Evolutionary conservation across 2,797 vertebrate genomes (phyloP).

Genomic region (Saxicola maurus): DNA sequence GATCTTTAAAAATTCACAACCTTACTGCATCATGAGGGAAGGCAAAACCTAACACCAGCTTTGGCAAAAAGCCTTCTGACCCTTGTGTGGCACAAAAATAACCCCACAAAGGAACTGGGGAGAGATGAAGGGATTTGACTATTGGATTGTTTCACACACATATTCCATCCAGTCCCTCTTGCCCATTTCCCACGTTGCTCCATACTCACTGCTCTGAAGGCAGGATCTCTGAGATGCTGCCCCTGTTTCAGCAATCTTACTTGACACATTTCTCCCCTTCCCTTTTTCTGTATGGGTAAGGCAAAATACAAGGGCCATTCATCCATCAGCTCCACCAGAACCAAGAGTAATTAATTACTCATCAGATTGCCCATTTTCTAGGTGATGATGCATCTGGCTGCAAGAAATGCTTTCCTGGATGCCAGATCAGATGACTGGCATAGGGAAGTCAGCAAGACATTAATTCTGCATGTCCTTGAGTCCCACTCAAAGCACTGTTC

Average conservation of each 20-base stretch:
- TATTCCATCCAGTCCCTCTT: not conserved
- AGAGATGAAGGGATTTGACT: not conserved
- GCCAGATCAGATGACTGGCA: not conserved
- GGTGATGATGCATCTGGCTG: not conserved
- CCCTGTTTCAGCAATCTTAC: not conserved
- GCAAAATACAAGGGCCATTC: not conserved
- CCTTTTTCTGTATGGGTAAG: not conserved
- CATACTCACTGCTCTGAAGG: not conserved
- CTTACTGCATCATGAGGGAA: not conserved
- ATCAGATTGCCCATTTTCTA: not conserved
- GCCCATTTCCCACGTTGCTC: not conserved
- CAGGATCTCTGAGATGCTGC: not conserved
- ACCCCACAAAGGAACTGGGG: not conserved
- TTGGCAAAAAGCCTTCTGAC: not conserved
- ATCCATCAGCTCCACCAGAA: not conserved
- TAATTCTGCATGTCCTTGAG: not conserved
- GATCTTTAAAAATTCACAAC: not conserved
- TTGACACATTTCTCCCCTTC: not conserved
- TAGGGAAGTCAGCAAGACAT: not conserved
- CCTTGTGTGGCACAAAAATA: not conserved
- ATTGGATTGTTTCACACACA: not conserved
- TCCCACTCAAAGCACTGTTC: not conserved
- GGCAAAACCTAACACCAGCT: not conserved
- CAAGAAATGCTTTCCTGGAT: not conserved
- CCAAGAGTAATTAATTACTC: not conserved